phyloP scores from a whole-genome alignment of 1,140 invertebrate species.

The Euura saliciscinereae region DNA sequence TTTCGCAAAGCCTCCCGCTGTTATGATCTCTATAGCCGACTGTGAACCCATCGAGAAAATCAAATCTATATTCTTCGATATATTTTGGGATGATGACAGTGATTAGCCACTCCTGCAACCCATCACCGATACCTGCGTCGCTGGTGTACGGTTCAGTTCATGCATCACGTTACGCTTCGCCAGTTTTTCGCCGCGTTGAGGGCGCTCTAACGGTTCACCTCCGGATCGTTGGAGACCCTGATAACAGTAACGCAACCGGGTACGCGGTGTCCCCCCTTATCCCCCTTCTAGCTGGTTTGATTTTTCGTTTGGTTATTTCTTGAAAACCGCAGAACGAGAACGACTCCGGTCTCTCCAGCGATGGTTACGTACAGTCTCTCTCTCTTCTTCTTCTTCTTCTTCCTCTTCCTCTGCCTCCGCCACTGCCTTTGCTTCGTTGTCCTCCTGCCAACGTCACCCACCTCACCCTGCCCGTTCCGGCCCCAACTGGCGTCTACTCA shows the following conservation, averaged over 20 bases:
- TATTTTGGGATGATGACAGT: no score
- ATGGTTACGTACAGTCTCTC: not conserved
- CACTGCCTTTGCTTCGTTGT: conserved; percentile 38
- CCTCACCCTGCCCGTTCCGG: conserved; percentile 22
- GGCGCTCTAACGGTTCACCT: not conserved
- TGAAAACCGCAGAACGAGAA: no score
- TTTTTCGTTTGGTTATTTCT: no score
- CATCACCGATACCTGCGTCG: no score
- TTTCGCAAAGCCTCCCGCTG: no score
- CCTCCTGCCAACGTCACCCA: not conserved
- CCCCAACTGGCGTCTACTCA: conserved; percentile 14
- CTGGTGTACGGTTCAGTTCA: not conserved
- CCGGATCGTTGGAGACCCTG: conserved; percentile 44
- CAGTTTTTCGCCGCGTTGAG: not conserved
- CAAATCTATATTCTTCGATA: no score
- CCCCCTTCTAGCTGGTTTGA: conserved; percentile 6
- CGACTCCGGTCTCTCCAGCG: no score
- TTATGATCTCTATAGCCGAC: no score
- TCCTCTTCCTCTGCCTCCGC: conserved; percentile 30
- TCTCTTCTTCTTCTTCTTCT: conserved; percentile 25
- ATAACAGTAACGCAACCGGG: conserved; percentile 49
- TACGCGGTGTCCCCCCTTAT: conserved; percentile 12
- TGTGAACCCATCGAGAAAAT: no score
- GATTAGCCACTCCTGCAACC: no score
- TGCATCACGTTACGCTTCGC: conserved; percentile 4